A percentile compares a stretch with the other conserved stretches of the same genome.
These are phyloP conservation scores for Alviniconcha strummeri DNA, from an alignment of 2,888 invertebrate genomes.

Conservation along the genomic window DNA sequence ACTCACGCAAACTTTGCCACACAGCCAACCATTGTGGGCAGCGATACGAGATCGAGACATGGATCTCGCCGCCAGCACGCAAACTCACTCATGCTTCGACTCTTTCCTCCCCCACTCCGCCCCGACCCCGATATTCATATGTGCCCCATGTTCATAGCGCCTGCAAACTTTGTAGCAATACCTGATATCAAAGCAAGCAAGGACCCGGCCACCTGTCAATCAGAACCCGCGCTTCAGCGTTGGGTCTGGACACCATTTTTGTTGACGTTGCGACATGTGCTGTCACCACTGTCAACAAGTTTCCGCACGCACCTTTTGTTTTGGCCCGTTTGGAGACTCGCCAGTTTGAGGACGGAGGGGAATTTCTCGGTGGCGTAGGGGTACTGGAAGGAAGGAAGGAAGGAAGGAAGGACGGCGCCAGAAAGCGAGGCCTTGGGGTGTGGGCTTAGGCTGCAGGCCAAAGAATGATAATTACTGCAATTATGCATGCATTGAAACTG, in stretches of 20 bases:
- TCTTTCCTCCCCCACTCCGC: not conserved
- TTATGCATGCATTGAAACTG: not conserved
- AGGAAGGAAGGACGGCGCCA: too few relatives aligned
- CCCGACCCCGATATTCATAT: not conserved
- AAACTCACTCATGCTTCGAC: too few relatives aligned
- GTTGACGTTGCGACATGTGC: not conserved
- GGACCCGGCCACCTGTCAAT: not conserved
- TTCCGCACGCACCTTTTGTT: not conserved
- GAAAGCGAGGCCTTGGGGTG: not conserved
- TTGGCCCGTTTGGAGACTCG: slow-evolving; percentile 17
- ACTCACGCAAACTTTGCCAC: too few relatives aligned
- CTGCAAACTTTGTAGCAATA: not conserved
- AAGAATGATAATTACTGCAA: too few relatives aligned
- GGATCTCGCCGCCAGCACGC: not conserved
- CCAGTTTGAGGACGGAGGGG: slow-evolving; percentile 25
- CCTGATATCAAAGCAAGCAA: not conserved
- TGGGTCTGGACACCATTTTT: not conserved
- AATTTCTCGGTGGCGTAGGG: not conserved
- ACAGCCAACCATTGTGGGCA: too few relatives aligned
- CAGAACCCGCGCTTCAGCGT: not conserved
- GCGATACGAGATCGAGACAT: not conserved
- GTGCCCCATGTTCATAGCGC: too few relatives aligned
- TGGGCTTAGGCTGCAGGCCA: not conserved
- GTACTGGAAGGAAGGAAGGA: too few relatives aligned
- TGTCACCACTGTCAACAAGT: slow-evolving; percentile 13